phyloP scores from a whole-genome alignment of 2,888 invertebrate species.

The Pyrrhosoma nymphula region DNA sequence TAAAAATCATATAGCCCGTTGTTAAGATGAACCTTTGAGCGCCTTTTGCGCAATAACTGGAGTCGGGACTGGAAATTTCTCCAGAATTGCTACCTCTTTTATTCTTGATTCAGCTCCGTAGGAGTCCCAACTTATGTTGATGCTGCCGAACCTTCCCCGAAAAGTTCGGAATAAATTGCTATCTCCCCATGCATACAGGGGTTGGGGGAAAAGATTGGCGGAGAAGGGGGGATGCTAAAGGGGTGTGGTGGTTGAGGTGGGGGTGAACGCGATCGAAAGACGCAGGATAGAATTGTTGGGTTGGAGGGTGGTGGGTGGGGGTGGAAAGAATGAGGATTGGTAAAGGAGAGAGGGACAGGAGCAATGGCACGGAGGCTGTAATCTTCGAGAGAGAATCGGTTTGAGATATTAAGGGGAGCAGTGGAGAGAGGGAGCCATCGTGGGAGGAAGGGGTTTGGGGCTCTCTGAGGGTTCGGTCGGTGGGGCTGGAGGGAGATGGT shows the following conservation, averaged over 20 bases:
- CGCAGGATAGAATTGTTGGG: background rate
- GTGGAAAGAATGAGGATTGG: background rate
- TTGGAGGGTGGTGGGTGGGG: background rate
- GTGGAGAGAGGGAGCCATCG: background rate
- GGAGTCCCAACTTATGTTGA: conserved; percentile 17
- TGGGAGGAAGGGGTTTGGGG: background rate
- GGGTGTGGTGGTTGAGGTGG: no score
- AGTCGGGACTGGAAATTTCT: background rate
- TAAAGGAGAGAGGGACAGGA: background rate
- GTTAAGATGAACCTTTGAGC: background rate
- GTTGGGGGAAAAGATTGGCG: background rate
- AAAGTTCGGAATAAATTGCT: conserved; percentile 39
- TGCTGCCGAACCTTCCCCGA: background rate
- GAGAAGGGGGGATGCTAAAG: background rate
- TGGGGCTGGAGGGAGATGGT: background rate
- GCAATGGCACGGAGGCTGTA: conserved; percentile 21
- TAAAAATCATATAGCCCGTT: background rate
- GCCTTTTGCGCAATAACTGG: conserved; percentile 13
- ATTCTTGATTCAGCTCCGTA: conserved; percentile 1
- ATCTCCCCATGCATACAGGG: background rate
- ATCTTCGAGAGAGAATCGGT: conserved; percentile 33
- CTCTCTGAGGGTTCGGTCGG: background rate
- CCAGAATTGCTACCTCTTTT: background rate
- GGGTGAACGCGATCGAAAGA: background rate
- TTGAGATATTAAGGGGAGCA: background rate